Percentiles rank a stretch among this genome's conserved stretches.
Evolutionary conservation across 1,140 invertebrate species (phyloP).

Genomic region (Drosophila arizonae): DNA sequence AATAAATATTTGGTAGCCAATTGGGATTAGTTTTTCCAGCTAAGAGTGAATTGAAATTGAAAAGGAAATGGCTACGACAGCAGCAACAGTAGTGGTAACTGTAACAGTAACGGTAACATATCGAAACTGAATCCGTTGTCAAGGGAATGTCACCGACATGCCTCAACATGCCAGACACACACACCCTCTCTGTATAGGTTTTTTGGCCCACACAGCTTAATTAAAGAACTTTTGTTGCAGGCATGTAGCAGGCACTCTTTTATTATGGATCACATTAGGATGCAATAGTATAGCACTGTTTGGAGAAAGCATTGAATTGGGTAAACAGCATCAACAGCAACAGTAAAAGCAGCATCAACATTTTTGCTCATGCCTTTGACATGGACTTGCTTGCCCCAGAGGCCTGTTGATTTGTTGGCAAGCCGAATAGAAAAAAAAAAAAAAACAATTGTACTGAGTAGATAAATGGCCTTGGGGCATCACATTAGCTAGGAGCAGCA

Average conservation of each 20-base stretch:
- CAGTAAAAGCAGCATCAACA: neutral
- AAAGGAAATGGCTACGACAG: slow-evolving; percentile 32
- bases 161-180: slow-evolving; percentile 40
- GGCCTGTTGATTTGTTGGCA: slow-evolving; percentile 68
- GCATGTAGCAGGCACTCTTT: slow-evolving; percentile 33
- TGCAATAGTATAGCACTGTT: slow-evolving; percentile 45
- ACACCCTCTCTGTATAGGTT: slow-evolving; percentile 12
- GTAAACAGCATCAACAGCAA: slow-evolving; percentile 17
- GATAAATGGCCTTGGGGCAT: slow-evolving; percentile 55
- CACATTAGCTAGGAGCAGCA: slow-evolving; percentile 22
- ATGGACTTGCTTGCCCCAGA: slow-evolving; percentile 56
- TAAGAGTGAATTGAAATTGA: slow-evolving; percentile 60
- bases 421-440: slow-evolving; percentile 19
- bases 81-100: slow-evolving; percentile 6
- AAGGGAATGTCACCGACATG: slow-evolving; percentile 55
- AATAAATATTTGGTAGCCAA: slow-evolving; percentile 79
- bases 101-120: slow-evolving; percentile 22
- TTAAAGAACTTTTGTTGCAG: slow-evolving; percentile 60
- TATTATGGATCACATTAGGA: slow-evolving; percentile 74
- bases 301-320: slow-evolving; percentile 2
- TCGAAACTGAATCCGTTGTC: slow-evolving; percentile 42
- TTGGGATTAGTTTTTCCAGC: slow-evolving; percentile 62
- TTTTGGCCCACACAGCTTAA: slow-evolving; percentile 54
- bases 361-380: slow-evolving; percentile 44
- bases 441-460: slow-evolving; percentile 66